A percentile compares a stretch with the other conserved stretches of the same genome.
These are phyloP conservation scores for Zonitis immaculata DNA, from an alignment of 2,888 invertebrate species.

Conservation along the genomic window DNA sequence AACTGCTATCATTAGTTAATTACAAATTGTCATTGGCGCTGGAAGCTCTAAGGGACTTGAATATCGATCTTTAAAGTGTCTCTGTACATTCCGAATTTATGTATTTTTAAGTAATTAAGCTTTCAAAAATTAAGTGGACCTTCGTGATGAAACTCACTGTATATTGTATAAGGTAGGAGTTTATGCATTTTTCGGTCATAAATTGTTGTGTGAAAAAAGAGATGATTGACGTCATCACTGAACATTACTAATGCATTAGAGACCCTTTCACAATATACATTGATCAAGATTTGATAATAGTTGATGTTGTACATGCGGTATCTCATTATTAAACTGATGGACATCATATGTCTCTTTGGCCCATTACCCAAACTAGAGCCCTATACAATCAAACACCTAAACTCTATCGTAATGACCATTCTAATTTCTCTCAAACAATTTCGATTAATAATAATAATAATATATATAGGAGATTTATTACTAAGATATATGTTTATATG, in stretches of 20 bases:
- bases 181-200: not conserved
- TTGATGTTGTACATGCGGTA: not conserved
- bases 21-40: no score
- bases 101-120: no score
- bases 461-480: not conserved
- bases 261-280: not conserved
- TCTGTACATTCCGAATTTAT: no score
- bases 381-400: not conserved
- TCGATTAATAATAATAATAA: no score
- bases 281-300: not conserved
- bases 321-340: not conserved
- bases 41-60: no score
- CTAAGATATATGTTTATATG: no score
- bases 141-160: no score
- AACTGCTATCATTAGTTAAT: no score
- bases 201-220: not conserved
- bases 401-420: not conserved
- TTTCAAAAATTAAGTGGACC: no score
- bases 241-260: not conserved
- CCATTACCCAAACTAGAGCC: not conserved
- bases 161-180: no score
- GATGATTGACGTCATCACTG: no score
- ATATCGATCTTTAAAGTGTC: no score
- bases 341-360: not conserved
- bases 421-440: not conserved